phyloP scores from a whole-genome alignment of 2,797 vertebrate genomes.

The Psittacula derbiana region DNA sequence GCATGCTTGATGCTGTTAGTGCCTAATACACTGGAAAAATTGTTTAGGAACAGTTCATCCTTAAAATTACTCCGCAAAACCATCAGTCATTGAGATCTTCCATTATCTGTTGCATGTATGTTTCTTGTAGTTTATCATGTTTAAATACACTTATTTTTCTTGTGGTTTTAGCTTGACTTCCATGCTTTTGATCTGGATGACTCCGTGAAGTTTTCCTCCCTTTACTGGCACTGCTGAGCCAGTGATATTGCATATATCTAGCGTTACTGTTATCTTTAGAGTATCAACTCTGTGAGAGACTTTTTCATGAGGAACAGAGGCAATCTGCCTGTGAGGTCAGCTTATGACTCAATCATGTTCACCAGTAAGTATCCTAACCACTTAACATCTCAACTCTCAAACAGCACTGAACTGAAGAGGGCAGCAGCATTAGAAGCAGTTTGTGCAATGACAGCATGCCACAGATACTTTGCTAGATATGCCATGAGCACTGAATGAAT shows the following conservation, averaged over 20 bases:
- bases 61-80: slow-evolving; percentile 50
- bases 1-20: slow-evolving; percentile 51
- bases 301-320: not conserved
- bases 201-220: not conserved
- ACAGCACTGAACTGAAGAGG: not conserved
- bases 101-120: not conserved
- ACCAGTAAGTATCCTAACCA: not conserved
- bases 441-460: not conserved
- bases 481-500: not conserved
- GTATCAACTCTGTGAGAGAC: not conserved
- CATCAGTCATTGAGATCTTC: not conserved
- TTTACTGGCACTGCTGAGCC: not conserved
- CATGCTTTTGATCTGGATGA: not conserved
- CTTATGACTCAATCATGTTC: not conserved
- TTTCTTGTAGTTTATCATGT: not conserved
- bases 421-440: not conserved
- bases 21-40: slow-evolving; percentile 60
- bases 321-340: not conserved
- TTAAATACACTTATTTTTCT: not conserved
- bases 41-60: slow-evolving; percentile 60
- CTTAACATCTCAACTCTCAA: not conserved
- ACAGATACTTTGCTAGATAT: not conserved
- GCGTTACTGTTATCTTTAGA: not conserved
- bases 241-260: not conserved
- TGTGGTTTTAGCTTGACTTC: not conserved